Evolutionary conservation across 2,888 invertebrate species (phyloP).

Genomic region (Rhagonycha lutea): DNA sequence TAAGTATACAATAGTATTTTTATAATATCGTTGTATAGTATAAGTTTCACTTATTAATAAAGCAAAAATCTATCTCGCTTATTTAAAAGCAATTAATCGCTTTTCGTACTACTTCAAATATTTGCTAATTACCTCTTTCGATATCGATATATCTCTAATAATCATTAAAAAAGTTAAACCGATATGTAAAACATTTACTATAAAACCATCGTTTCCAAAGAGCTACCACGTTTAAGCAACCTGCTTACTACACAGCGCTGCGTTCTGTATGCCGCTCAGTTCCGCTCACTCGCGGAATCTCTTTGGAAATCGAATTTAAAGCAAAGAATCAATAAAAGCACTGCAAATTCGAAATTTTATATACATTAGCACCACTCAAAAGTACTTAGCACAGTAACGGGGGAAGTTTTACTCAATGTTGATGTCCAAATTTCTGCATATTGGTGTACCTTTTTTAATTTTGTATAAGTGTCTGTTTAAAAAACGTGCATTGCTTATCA

Average conservation of each 20-base stretch:
- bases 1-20: conserved; percentile 21
- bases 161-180: not conserved
- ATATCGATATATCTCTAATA: not conserved
- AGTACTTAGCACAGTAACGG: too few relatives aligned
- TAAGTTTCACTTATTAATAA: conserved; percentile 26
- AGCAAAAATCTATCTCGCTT: conserved; percentile 18
- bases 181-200: not conserved
- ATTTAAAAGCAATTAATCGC: conserved; percentile 1
- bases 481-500: conserved; percentile 32
- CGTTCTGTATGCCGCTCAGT: not conserved
- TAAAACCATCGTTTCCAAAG: not conserved
- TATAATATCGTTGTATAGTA: conserved; percentile 20
- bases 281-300: not conserved
- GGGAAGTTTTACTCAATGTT: too few relatives aligned
- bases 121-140: not conserved
- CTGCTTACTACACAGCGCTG: not conserved
- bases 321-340: too few relatives aligned
- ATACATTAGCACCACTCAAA: too few relatives aligned
- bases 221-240: not conserved
- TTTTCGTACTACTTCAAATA: conserved; percentile 8
- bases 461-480: not conserved
- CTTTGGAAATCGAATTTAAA: not conserved
- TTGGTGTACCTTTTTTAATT: not conserved
- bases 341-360: too few relatives aligned
- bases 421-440: not conserved